Percentiles rank a stretch among this genome's conserved stretches.
Conservation (phyloP, 2,888 invertebrate genomes). For the Geotrupes spiniger region DNA sequence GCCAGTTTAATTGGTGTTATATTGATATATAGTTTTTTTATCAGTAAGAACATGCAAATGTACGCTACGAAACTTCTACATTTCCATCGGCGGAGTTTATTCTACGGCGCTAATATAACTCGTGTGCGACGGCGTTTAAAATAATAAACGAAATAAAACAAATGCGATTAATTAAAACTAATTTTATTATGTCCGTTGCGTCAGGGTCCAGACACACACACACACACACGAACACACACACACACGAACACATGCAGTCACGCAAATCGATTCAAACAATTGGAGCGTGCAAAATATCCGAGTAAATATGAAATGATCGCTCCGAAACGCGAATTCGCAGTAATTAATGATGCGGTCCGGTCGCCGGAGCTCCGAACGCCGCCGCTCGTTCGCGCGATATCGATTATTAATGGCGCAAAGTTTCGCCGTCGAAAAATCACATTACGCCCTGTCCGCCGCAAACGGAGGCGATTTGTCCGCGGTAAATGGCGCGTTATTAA, state of each 20-base stretch:
- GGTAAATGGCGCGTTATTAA: no score
- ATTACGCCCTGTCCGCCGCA: no score
- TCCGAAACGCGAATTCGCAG: conserved; percentile 2
- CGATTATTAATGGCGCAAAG: conserved; percentile 1
- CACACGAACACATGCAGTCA: no score
- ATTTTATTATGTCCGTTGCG: conserved; percentile 7
- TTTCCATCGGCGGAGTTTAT: no score
- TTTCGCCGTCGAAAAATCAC: not conserved
- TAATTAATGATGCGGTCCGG: conserved; percentile 5
- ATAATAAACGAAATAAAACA: not conserved
- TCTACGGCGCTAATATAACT: no score
- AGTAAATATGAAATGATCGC: conserved; percentile 3
- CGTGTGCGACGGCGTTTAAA: not conserved
- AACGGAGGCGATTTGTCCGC: no score
- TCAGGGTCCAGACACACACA: not conserved
- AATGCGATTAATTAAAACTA: conserved; percentile 6
- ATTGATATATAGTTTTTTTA: no score
- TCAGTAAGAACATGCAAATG: no score
- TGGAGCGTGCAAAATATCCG: conserved; percentile 6
- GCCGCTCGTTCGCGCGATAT: not conserved
- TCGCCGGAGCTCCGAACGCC: not conserved
- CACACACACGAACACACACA: no score
- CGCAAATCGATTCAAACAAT: conserved; percentile 6
- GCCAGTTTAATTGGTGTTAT: no score
- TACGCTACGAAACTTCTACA: no score